Conservation (phyloP, 2,797 vertebrate genomes). For the Hafferia zeledoni region DNA sequence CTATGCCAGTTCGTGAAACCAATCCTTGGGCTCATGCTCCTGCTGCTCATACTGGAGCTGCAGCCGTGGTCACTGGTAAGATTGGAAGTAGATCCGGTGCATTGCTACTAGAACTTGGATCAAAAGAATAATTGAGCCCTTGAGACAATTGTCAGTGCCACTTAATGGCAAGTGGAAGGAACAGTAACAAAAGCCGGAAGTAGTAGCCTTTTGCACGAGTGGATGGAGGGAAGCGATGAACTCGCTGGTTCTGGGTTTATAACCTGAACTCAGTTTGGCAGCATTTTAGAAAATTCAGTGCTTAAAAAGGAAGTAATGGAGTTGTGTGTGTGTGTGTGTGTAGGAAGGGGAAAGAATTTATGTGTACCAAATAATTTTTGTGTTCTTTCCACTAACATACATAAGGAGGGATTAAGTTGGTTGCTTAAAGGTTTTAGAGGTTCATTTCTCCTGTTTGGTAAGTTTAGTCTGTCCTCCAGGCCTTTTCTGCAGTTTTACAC, state of each 20-base stretch:
- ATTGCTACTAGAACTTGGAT: slow-evolving; percentile 66
- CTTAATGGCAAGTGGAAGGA: slow-evolving; percentile 44
- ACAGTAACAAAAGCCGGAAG: slow-evolving; percentile 38
- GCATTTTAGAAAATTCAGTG: background rate
- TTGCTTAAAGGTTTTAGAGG: background rate
- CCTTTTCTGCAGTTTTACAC: background rate
- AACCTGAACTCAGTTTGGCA: background rate
- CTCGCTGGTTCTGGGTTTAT: background rate
- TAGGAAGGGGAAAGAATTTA: background rate
- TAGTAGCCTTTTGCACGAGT: background rate
- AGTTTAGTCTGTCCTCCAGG: background rate
- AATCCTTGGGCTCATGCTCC: slow-evolving; percentile 96
- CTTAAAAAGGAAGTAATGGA: slow-evolving; percentile 15
- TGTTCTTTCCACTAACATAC: accelerated
- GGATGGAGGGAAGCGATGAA: slow-evolving; percentile 47
- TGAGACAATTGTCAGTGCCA: slow-evolving; percentile 16
- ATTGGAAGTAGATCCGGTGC: slow-evolving; percentile 73
- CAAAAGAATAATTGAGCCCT: slow-evolving; percentile 35
- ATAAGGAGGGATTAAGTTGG: background rate
- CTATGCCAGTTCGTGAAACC: slow-evolving; percentile 94
- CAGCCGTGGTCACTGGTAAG: slow-evolving; percentile 79
- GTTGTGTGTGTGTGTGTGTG: background rate
- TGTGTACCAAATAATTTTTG: background rate
- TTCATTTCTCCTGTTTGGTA: background rate
- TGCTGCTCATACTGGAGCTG: slow-evolving; percentile 85